Evolutionary conservation across 1,140 invertebrate genomes (phyloP).

Genomic region (Drosophila parabipectinata): DNA sequence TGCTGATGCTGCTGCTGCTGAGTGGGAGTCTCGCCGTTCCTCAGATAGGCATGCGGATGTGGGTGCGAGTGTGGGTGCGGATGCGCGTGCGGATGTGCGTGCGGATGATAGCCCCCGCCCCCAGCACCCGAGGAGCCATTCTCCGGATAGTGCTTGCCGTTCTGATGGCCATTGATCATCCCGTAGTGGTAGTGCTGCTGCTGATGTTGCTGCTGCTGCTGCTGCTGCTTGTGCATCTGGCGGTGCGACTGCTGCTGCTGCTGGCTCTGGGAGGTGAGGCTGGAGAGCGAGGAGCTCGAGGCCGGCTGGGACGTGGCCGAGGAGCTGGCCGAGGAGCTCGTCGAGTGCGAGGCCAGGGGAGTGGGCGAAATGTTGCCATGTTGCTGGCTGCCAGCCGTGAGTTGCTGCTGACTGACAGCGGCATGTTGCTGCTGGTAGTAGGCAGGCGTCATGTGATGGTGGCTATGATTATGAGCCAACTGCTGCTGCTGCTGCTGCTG

Average conservation of each 20-base stretch:
- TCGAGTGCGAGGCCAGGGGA: slow-evolving; percentile 70
- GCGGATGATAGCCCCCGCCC: slow-evolving; percentile 33
- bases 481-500: slow-evolving; percentile 48
- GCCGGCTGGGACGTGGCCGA: slow-evolving; percentile 79
- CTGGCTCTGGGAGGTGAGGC: slow-evolving; percentile 75
- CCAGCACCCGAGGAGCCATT: slow-evolving; percentile 37
- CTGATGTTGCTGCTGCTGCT: slow-evolving; percentile 31
- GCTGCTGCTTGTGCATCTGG: slow-evolving; percentile 50
- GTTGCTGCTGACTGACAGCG: slow-evolving; percentile 40
- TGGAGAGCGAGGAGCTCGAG: slow-evolving; percentile 77
- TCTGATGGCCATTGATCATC: slow-evolving; percentile 70
- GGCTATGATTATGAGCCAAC: slow-evolving; percentile 60
- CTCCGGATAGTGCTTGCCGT: slow-evolving; percentile 48
- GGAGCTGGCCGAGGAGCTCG: slow-evolving; percentile 77
- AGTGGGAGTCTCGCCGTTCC: slow-evolving; percentile 37
- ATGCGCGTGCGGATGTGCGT: slow-evolving; percentile 28
- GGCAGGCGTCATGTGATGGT: slow-evolving; percentile 61
- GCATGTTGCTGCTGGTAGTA: slow-evolving; percentile 71
- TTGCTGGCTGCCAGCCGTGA: slow-evolving; percentile 14
- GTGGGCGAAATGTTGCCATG: slow-evolving; percentile 67
- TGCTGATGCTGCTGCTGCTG: slow-evolving; percentile 20
- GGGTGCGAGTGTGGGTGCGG: slow-evolving; percentile 28
- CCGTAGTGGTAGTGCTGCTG: slow-evolving; percentile 66
- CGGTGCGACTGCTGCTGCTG: slow-evolving; percentile 59
- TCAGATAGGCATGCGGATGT: slow-evolving; percentile 38